phyloP scores from a whole-genome alignment of 1,140 invertebrate species.

The Drosophila repleta region DNA sequence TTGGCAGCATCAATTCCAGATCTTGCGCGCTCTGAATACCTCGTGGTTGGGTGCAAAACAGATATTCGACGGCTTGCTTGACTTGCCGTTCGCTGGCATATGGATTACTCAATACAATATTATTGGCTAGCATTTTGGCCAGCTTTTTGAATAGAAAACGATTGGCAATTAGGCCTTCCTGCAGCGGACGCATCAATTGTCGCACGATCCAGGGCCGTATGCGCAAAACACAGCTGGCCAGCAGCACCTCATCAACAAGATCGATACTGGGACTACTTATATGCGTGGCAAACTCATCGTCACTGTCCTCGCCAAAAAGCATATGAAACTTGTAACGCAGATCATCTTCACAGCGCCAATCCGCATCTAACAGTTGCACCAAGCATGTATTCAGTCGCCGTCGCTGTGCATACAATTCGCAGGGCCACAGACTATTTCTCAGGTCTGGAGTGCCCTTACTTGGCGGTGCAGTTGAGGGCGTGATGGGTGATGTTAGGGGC shows the following conservation, averaged over 20 bases:
- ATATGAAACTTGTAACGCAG: constrained; percentile 60
- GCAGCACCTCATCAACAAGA: constrained; percentile 67
- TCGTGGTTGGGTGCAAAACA: constrained; percentile 62
- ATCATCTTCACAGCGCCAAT: constrained; percentile 69
- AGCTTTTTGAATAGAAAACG: constrained; percentile 80
- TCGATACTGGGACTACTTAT: constrained; percentile 76
- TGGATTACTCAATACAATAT: constrained; percentile 72
- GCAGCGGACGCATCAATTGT: constrained; percentile 71
- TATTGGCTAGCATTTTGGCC: constrained; percentile 66
- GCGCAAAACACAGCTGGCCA: constrained; percentile 72
- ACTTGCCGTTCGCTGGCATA: constrained; percentile 70
- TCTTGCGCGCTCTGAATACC: constrained; percentile 58
- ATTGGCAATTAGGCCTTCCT: constrained; percentile 75
- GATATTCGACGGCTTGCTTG: constrained; percentile 61
- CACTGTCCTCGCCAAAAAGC: constrained; percentile 77
- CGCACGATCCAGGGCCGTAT: constrained; percentile 80
- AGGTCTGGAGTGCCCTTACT: constrained; percentile 48
- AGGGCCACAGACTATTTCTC: constrained; percentile 77
- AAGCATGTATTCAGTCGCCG: constrained; percentile 56
- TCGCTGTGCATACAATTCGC: constrained; percentile 74
- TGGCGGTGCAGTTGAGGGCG: not conserved
- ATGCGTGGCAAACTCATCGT: constrained; percentile 71
- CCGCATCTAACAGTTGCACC: constrained; percentile 59
- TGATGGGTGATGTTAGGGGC: constrained; percentile 23
- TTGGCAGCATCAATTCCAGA: constrained; percentile 46